Percentiles rank a stretch among this genome's conserved stretches.
These are phyloP conservation scores for Anabas testudineus DNA, from an alignment of 2,797 vertebrate genomes.

Conservation along the genomic window DNA sequence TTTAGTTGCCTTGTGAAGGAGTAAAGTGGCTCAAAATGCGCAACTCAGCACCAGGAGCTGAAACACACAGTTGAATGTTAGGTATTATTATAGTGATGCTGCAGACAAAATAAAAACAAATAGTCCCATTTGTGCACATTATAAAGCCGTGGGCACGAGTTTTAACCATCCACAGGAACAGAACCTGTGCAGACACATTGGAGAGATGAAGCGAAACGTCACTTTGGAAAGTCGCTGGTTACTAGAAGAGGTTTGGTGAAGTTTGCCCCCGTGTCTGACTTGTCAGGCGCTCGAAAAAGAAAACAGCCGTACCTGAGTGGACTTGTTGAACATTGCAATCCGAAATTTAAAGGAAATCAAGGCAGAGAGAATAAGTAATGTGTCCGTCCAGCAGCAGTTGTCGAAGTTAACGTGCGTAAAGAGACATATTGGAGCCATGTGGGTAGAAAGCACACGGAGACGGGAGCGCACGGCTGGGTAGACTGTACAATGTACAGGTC, in stretches of 20 bases:
- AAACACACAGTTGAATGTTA: too few species aligned
- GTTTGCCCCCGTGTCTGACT: slow-evolving; percentile 12
- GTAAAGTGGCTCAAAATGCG: too few species aligned
- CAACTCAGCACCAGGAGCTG: too few species aligned
- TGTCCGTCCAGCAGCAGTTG: slow-evolving; percentile 6
- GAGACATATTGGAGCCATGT: slow-evolving; percentile 50
- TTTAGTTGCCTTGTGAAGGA: too few species aligned
- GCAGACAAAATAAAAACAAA: too few species aligned
- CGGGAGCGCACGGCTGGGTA: neutral
- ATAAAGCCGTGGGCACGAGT: too few species aligned
- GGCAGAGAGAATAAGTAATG: neutral
- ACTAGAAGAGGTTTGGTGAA: neutral
- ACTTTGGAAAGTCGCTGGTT: neutral
- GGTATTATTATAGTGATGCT: too few species aligned
- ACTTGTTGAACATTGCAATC: slow-evolving; percentile 23
- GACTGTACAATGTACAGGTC: slow-evolving; percentile 54
- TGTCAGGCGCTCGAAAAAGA: neutral
- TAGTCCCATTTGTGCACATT: neutral
- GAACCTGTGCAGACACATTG: too few species aligned
- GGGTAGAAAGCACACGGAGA: neutral
- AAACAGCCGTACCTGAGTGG: slow-evolving; percentile 7
- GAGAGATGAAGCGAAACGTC: too few species aligned
- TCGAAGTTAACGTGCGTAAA: slow-evolving; percentile 7
- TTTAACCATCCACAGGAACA: too few species aligned
- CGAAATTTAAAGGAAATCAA: slow-evolving; percentile 4